A percentile compares a stretch with the other conserved stretches of the same genome.
phyloP scores from a whole-genome alignment of 1,140 invertebrate species.

The Aethina tumida region DNA sequence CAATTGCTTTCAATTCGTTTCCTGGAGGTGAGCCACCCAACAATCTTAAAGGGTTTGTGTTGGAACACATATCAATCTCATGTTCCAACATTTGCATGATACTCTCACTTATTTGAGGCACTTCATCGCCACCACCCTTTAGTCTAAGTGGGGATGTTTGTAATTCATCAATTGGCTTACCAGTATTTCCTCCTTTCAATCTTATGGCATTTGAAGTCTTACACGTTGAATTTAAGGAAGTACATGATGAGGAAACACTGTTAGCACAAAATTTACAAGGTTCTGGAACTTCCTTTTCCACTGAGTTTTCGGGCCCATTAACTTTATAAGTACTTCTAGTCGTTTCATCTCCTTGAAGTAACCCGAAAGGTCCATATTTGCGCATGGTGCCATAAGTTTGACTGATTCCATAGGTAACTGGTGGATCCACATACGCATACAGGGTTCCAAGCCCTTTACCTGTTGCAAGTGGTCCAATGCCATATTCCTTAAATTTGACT shows the following conservation, averaged over 20 bases:
- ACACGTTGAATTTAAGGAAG: slow-evolving; percentile 4
- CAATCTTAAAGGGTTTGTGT: too few species aligned
- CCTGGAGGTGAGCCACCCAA: too few species aligned
- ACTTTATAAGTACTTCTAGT: slow-evolving; percentile 13
- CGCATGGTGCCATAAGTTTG: slow-evolving; percentile 31
- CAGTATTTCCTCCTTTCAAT: slow-evolving; percentile 6
- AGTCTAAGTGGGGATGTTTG: slow-evolving; percentile 6
- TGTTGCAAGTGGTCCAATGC: slow-evolving; percentile 31
- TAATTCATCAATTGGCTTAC: slow-evolving; percentile 8
- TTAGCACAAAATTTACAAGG: background rate
- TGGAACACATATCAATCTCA: background rate
- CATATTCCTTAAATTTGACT: slow-evolving; percentile 29
- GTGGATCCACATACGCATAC: slow-evolving; percentile 22
- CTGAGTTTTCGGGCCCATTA: slow-evolving; percentile 2
- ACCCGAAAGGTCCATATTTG: slow-evolving; percentile 31
- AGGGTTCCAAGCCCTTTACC: slow-evolving; percentile 28
- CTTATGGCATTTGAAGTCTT: slow-evolving; percentile 1
- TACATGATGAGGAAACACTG: background rate
- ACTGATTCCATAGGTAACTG: slow-evolving; percentile 28
- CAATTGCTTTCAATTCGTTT: slow-evolving; percentile 20
- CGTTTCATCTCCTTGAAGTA: slow-evolving; percentile 24
- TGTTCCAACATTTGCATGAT: background rate
- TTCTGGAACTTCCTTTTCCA: background rate
- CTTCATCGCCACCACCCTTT: slow-evolving; percentile 10
- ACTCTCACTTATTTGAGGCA: background rate